A percentile compares a stretch with the other conserved stretches of the same genome.
phyloP scores from a whole-genome alignment of 2,113 vertebrate genomes.

The Tachysurus fulvidraco region DNA sequence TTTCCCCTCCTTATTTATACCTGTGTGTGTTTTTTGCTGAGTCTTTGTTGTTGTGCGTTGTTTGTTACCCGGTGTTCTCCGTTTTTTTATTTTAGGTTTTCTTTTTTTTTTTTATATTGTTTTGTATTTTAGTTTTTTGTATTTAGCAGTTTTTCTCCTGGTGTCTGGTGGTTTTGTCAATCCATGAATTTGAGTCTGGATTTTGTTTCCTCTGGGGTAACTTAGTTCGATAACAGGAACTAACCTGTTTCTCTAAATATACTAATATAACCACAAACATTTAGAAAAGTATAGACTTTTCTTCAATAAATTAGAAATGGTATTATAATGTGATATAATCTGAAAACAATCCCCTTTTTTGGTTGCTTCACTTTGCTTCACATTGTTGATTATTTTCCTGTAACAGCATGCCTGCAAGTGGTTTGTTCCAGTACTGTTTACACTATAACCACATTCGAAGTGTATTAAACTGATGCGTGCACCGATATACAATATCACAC shows the following conservation, averaged over 20 bases:
- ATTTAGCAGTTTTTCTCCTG: too few relatives aligned
- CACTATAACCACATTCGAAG: neutral
- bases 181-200: too few relatives aligned
- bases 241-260: neutral
- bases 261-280: neutral
- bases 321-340: neutral
- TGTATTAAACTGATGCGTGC: neutral
- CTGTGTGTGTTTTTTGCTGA: too few relatives aligned
- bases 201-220: neutral
- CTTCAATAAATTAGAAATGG: neutral
- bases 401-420: neutral
- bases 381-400: neutral
- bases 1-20: too few relatives aligned
- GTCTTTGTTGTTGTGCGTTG: too few relatives aligned
- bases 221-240: neutral
- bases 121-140: too few relatives aligned
- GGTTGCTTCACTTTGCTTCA: neutral
- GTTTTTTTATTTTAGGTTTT: too few relatives aligned
- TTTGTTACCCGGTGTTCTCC: too few relatives aligned
- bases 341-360: neutral
- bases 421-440: neutral
- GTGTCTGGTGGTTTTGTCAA: too few relatives aligned
- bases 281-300: neutral
- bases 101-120: too few relatives aligned
- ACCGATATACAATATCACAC: constrained; percentile 27